Evolutionary conservation across 2,888 invertebrate genomes (phyloP).

Genomic region (Agrilus mali): DNA sequence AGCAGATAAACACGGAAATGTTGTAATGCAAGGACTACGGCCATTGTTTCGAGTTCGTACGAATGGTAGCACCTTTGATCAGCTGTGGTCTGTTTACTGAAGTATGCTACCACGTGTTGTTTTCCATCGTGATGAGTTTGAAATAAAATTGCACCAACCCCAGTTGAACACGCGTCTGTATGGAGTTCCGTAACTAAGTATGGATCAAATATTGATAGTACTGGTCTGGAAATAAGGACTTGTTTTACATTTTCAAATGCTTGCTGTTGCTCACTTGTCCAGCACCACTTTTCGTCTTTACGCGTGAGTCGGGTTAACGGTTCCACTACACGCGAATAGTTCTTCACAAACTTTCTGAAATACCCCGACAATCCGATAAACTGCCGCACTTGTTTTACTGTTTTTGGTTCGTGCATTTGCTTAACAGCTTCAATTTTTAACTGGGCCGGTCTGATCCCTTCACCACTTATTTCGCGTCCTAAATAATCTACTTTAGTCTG

Average conservation of each 20-base stretch:
- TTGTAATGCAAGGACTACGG: slow-evolving; percentile 2
- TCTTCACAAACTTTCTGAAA: slow-evolving; percentile 18
- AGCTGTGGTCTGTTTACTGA: slow-evolving; percentile 11
- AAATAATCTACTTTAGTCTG: no score
- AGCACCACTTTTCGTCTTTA: slow-evolving; percentile 5
- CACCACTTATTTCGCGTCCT: no score
- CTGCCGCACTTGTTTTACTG: slow-evolving; percentile 17
- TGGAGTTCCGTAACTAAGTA: slow-evolving; percentile 10
- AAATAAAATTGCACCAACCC: not conserved
- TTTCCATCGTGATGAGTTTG: not conserved
- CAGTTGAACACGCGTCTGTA: slow-evolving; percentile 8
- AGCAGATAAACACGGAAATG: slow-evolving; percentile 5
- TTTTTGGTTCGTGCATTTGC: slow-evolving; percentile 17
- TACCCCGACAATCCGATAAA: slow-evolving; percentile 21
- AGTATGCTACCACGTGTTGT: slow-evolving; percentile 11
- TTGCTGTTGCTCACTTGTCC: slow-evolving; percentile 6
- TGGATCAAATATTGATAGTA: slow-evolving; percentile 10
- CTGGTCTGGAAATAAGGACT: slow-evolving; percentile 9
- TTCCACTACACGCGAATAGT: slow-evolving; percentile 12
- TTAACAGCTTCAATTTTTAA: slow-evolving; percentile 15
- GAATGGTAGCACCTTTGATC: slow-evolving; percentile 12
- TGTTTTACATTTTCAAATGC: no score
- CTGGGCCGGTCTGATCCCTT: no score
- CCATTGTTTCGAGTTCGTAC: slow-evolving; percentile 14
- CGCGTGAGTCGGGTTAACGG: slow-evolving; percentile 11